A percentile compares a stretch with the other conserved stretches of the same genome.
Evolutionary conservation across 2,113 vertebrate genomes (phyloP).

Genomic region (Maccullochella peelii): DNA sequence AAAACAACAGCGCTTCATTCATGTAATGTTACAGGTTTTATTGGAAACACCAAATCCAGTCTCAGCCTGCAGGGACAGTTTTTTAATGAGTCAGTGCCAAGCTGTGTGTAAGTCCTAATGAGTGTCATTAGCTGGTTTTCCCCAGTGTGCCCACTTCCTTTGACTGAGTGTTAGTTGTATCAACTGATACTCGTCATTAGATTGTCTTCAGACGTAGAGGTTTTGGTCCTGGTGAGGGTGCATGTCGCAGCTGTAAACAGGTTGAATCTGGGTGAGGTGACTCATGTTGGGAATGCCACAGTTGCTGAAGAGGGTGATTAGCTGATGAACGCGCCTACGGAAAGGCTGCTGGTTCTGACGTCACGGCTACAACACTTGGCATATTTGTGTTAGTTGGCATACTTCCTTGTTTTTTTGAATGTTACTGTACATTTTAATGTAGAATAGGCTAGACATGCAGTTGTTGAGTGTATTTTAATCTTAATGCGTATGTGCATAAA

Average conservation of each 20-base stretch:
- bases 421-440: not conserved
- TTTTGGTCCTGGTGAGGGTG: not conserved
- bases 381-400: not conserved
- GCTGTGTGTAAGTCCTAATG: conserved; percentile 14
- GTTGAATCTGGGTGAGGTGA: conserved; percentile 31
- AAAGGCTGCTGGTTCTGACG: not conserved
- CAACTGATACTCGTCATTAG: not conserved
- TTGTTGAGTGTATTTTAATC: too few relatives aligned
- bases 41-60: not conserved
- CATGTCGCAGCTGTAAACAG: too few relatives aligned
- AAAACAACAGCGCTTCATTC: not conserved
- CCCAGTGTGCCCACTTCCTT: not conserved
- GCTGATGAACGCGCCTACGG: not conserved
- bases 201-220: not conserved
- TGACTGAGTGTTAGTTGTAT: conserved; percentile 34
- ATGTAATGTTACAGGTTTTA: not conserved
- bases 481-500: too few relatives aligned
- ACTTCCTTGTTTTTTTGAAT: not conserved
- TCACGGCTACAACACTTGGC: not conserved
- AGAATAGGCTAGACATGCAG: too few relatives aligned
- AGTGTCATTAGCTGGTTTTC: conserved; percentile 12
- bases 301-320: not conserved
- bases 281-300: conserved; percentile 59
- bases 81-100: not conserved
- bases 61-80: not conserved